Percentiles rank a stretch among this genome's conserved stretches.
Evolutionary conservation across 2,113 vertebrate genomes (phyloP).

Genomic region (Otocyon megalotis): DNA sequence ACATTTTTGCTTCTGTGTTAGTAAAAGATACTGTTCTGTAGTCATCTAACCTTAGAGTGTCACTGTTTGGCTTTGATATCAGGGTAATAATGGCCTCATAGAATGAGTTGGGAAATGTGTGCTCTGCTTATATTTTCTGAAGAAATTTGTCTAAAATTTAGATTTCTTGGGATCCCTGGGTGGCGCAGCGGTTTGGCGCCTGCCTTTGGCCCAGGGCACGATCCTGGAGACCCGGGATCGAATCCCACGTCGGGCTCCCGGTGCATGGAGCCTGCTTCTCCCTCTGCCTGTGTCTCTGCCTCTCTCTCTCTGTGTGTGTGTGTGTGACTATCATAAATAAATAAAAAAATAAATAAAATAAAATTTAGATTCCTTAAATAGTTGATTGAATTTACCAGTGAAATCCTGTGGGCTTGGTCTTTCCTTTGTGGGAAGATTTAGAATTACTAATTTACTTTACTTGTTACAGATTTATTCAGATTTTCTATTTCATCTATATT

Average conservation of each 20-base stretch:
- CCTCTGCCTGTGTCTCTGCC: no score
- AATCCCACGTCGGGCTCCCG: no score
- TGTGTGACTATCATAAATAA: no score
- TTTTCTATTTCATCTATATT: neutral
- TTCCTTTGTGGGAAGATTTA: neutral
- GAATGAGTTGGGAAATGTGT: neutral
- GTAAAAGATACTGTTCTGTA: neutral
- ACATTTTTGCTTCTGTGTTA: neutral
- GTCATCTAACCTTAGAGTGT: neutral
- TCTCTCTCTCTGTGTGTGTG: no score
- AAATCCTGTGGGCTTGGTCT: neutral
- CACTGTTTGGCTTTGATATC: neutral
- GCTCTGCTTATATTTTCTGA: neutral
- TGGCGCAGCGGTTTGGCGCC: no score
- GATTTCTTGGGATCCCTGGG: no score
- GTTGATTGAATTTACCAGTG: neutral
- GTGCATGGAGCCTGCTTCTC: no score
- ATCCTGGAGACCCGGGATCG: no score
- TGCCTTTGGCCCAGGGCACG: no score
- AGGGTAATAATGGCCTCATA: neutral
- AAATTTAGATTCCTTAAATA: neutral
- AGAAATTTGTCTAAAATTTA: neutral
- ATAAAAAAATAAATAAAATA: no score
- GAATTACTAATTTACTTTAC: neutral
- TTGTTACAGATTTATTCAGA: neutral